Evolutionary conservation across 2,888 invertebrate species (phyloP).

Genomic region (Tridacna gigas): DNA sequence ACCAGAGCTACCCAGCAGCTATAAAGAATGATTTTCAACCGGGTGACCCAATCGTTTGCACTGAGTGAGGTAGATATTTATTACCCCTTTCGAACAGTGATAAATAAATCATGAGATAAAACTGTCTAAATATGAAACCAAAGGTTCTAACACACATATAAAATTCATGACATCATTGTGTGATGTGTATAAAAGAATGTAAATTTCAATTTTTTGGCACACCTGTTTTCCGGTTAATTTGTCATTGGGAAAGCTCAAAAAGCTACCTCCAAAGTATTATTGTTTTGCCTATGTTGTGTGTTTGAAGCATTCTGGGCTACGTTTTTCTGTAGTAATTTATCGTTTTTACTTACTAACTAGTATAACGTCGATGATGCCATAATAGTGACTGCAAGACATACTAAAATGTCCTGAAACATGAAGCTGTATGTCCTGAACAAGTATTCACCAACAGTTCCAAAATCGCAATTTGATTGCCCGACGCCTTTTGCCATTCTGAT

Average conservation of each 20-base stretch:
- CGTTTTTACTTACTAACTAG: too few species aligned
- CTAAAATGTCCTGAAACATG: too few species aligned
- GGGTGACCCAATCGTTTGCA: slow-evolving; percentile 38
- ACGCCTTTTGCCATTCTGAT: too few species aligned
- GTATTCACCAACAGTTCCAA: too few species aligned
- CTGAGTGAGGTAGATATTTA: slow-evolving; percentile 24
- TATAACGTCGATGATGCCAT: too few species aligned
- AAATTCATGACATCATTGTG: slow-evolving; percentile 32
- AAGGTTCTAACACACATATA: slow-evolving; percentile 15
- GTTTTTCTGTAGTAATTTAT: too few species aligned
- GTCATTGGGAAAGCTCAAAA: not conserved
- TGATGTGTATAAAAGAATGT: not conserved
- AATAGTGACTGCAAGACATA: too few species aligned
- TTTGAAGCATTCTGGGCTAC: too few species aligned
- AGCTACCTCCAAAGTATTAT: too few species aligned
- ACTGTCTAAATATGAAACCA: slow-evolving; percentile 35
- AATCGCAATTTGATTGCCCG: too few species aligned
- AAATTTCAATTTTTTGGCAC: not conserved
- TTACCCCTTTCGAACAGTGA: slow-evolving; percentile 15
- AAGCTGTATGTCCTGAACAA: too few species aligned
- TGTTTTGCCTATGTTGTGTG: too few species aligned
- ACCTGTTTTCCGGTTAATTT: not conserved
- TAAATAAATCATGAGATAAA: slow-evolving; percentile 31
- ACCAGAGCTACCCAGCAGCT: not conserved
- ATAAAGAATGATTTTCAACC: slow-evolving; percentile 52